Percentiles rank a stretch among this genome's conserved stretches.
Evolutionary conservation across 2,888 invertebrate genomes (phyloP).

Genomic region (Ischnura elegans): DNA sequence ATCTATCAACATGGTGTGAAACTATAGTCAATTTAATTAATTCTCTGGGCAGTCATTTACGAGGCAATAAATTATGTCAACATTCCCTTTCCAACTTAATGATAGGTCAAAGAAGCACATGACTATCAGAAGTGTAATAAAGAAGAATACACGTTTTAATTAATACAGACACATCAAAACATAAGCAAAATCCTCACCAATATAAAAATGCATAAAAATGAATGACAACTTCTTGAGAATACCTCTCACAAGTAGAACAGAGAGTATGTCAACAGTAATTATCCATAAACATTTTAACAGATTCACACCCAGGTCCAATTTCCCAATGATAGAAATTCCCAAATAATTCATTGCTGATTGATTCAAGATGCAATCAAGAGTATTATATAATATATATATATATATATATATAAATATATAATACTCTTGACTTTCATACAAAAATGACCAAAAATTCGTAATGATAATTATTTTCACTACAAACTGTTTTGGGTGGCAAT

Average conservation of each 20-base stretch:
- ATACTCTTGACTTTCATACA: background rate
- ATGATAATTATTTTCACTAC: background rate
- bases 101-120: background rate
- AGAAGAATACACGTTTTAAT: background rate
- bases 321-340: background rate
- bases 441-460: slow-evolving; percentile 16
- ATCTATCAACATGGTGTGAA: slow-evolving; percentile 25
- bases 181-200: background rate
- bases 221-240: background rate
- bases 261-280: background rate
- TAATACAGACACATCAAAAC: background rate
- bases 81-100: background rate
- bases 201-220: background rate
- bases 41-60: background rate
- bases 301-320: background rate
- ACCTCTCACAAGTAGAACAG: background rate
- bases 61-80: background rate
- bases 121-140: background rate
- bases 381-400: no score
- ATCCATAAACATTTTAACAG: background rate
- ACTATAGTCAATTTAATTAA: background rate
- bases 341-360: background rate
- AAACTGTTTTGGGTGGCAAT: slow-evolving; percentile 65
- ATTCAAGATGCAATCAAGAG: no score
- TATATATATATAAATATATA: background rate